phyloP scores from a whole-genome alignment of 2,888 invertebrate genomes.

The Scotopteryx bipunctaria region DNA sequence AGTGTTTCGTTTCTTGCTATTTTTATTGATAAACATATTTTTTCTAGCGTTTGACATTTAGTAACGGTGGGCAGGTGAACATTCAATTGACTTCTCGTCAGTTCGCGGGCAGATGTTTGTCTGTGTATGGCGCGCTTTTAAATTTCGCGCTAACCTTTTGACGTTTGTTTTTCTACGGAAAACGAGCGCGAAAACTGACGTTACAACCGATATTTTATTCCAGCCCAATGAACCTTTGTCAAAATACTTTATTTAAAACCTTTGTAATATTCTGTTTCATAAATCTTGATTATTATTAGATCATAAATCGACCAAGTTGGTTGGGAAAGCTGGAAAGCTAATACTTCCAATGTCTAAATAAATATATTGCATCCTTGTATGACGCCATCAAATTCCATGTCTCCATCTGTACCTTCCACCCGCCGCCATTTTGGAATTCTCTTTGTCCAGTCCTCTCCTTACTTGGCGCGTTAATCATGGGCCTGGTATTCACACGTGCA shows the following conservation, averaged over 20 bases:
- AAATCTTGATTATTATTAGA: too few relatives aligned
- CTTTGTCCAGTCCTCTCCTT: constrained; percentile 54
- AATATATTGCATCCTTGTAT: too few relatives aligned
- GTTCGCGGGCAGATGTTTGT: constrained; percentile 63
- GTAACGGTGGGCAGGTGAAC: constrained; percentile 71
- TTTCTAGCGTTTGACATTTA: constrained; percentile 69
- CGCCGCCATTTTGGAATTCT: constrained; percentile 54
- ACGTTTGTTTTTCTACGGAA: constrained; percentile 35
- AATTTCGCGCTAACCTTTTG: constrained; percentile 47
- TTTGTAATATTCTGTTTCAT: too few relatives aligned
- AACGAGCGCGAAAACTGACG: constrained; percentile 10
- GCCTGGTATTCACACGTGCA: constrained; percentile 56
- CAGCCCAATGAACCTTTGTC: too few relatives aligned
- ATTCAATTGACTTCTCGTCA: constrained; percentile 48
- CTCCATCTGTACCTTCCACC: constrained; percentile 40
- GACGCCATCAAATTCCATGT: constrained; percentile 32
- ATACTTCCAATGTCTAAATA: too few relatives aligned
- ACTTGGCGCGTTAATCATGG: constrained; percentile 55
- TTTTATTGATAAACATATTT: constrained; percentile 4
- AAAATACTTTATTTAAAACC: too few relatives aligned
- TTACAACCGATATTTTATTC: too few relatives aligned
- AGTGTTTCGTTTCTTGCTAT: background rate
- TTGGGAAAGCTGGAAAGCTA: too few relatives aligned
- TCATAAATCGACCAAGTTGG: too few relatives aligned
- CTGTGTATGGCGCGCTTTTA: constrained; percentile 51